Evolutionary conservation across 35 echinoderm and acorn worm genomes (phyloP), one percentile per base, ranked within the genome.

Genomic region (Hemicentrotus pulcherrimus): DNA sequence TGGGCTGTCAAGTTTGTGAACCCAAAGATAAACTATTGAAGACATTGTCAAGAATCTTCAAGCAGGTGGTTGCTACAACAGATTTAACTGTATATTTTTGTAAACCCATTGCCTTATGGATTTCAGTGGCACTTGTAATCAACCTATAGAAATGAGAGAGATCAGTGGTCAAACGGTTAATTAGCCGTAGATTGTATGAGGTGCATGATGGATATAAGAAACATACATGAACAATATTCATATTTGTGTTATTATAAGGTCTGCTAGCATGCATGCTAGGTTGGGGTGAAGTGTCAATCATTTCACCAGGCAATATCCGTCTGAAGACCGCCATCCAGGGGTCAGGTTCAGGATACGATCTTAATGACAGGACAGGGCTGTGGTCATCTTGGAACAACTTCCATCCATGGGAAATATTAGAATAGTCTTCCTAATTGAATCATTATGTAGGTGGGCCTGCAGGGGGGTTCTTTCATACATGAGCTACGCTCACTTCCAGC

Each of bases 391-490:
- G 18, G 19, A 78, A 78, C 65, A 28, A 78, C 65, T 78, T 78
- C 65, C 65, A 78, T 18, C 22, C 6, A 78, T 22, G 65, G 19
- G 65, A 78, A 78, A 78, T 78, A 78, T 78, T 78, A 78, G 65
- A 78, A 78, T 78, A 28, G 65, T 78, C 65, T 78, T 78, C 65
- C 65, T 78, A 78, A 78, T 78, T 78, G 65, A 78, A 78, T 78
- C 65, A 78, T 78, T 78, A 78, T 78, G 65, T 78, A n/a, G 65
- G 6, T 78, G 65, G 22, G 65, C 22, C 65, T 78, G 19, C 65
- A 78, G 65, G 65, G 22, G 28, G 28, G 65, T 28, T 8, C 19
- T 78, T 15, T 78, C 28, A 8, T 78, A n/a, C 65, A 28, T 28
- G 24, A 78, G n/a, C 65, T 78, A 78, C 18, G 24, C 65, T 78